phyloP scores from a whole-genome alignment of 2,888 invertebrate species.

The Hemistola chrysoprasaria region DNA sequence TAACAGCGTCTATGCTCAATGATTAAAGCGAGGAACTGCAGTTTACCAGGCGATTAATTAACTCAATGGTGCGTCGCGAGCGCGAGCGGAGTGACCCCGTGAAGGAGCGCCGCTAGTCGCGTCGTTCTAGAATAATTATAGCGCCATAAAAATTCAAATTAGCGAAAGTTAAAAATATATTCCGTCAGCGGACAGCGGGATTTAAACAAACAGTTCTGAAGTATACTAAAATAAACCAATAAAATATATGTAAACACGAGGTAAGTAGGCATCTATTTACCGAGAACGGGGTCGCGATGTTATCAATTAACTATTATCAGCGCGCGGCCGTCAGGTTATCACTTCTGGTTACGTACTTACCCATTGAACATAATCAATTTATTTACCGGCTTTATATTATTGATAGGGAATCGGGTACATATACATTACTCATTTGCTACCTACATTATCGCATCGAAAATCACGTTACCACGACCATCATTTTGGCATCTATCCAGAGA shows the following conservation, averaged over 20 bases:
- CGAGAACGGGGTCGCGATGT: constrained; percentile 12
- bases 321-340: too few relatives aligned
- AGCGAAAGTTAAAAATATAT: constrained; percentile 54
- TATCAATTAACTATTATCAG: too few relatives aligned
- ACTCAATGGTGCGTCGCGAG: constrained; percentile 42
- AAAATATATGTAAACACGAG: too few relatives aligned
- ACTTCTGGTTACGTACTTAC: too few relatives aligned
- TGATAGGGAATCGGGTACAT: too few relatives aligned
- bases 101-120: constrained; percentile 39
- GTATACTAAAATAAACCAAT: constrained; percentile 14
- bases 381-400: too few relatives aligned
- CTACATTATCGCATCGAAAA: too few relatives aligned
- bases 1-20: not conserved
- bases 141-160: constrained; percentile 58
- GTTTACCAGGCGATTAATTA: constrained; percentile 55
- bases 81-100: constrained; percentile 49
- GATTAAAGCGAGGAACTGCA: constrained; percentile 44
- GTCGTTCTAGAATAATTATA: constrained; percentile 48
- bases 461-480: constrained; percentile 9
- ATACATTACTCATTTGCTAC: too few relatives aligned
- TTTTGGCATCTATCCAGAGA: constrained; percentile 28
- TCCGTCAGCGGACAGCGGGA: constrained; percentile 29
- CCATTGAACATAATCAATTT: too few relatives aligned
- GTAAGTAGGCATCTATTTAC: too few relatives aligned
- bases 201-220: constrained; percentile 22